Conservation (phyloP, 2,888 invertebrate genomes). For the Perithous albicinctus region DNA sequence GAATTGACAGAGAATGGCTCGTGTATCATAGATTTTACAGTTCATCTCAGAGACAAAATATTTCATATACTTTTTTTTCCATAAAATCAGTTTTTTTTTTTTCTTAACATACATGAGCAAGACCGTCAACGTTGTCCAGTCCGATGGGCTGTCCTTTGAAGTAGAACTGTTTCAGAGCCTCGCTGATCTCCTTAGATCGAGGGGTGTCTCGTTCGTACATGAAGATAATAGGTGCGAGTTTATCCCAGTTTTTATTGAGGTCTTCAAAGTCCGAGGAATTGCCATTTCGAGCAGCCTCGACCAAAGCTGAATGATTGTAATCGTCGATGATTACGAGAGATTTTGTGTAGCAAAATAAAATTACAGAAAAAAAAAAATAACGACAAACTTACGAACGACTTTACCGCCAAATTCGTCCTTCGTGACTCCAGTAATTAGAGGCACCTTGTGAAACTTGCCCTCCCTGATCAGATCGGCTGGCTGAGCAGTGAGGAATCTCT, state of each 20-base stretch:
- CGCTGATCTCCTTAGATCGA: slow-evolving; percentile 85
- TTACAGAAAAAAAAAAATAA: background rate
- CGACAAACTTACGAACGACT: slow-evolving; percentile 86
- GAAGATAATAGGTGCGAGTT: slow-evolving; percentile 88
- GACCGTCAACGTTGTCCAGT: slow-evolving; percentile 82
- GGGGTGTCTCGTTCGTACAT: slow-evolving; percentile 86
- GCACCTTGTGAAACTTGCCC: slow-evolving; percentile 88
- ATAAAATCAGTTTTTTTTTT: no score
- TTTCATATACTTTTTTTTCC: no score
- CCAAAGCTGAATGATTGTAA: background rate
- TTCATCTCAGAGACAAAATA: no score
- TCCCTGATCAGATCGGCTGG: slow-evolving; percentile 87
- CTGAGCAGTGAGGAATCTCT: slow-evolving; percentile 88
- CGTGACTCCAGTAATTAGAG: slow-evolving; percentile 89
- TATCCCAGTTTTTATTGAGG: slow-evolving; percentile 87
- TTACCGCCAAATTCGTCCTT: slow-evolving; percentile 89
- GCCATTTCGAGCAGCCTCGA: slow-evolving; percentile 34
- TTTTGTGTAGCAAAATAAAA: background rate
- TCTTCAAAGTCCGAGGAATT: slow-evolving; percentile 85
- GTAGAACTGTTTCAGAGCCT: slow-evolving; percentile 85
- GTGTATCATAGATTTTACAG: no score
- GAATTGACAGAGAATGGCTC: no score
- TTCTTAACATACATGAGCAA: slow-evolving; percentile 82
- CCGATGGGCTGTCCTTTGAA: slow-evolving; percentile 83
- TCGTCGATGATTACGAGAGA: background rate